These are phyloP conservation scores for Acanthurus leucopareius DNA, from an alignment of 2,797 vertebrate genomes.

Conservation along the genomic window DNA sequence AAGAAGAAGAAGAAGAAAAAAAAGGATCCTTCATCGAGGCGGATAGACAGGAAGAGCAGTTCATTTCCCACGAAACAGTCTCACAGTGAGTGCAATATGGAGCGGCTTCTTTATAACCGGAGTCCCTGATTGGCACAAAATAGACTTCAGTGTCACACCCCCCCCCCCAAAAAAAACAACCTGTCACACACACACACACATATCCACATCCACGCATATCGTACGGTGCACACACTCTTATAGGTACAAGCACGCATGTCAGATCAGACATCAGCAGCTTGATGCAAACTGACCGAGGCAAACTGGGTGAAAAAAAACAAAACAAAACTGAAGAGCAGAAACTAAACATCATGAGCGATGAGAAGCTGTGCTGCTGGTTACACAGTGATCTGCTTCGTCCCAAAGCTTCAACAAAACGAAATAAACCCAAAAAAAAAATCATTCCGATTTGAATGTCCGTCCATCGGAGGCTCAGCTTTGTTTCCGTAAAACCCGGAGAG, in stretches of 20 bases:
- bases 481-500: neutral
- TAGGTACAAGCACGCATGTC: conserved; percentile 43
- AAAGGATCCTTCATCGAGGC: conserved; percentile 70
- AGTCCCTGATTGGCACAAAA: conserved; percentile 82
- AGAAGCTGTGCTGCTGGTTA: conserved; percentile 73
- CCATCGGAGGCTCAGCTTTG: conserved; percentile 57
- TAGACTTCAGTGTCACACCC: conserved; percentile 53
- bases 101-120: conserved; percentile 69
- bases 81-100: conserved; percentile 75
- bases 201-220: neutral
- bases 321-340: neutral
- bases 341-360: conserved; percentile 35
- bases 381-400: conserved; percentile 81
- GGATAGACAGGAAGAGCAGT: conserved; percentile 45
- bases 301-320: conserved; percentile 63
- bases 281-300: conserved; percentile 69
- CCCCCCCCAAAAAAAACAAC: conserved; percentile 2
- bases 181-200: conserved; percentile 9
- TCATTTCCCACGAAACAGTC: conserved; percentile 57
- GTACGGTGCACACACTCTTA: conserved; percentile 43
- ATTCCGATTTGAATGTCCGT: conserved; percentile 40
- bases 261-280: conserved; percentile 53
- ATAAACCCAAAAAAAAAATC: conserved; percentile 25
- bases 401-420: conserved; percentile 19
- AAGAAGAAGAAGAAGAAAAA: neutral